phyloP scores from a whole-genome alignment of 1,140 invertebrate species.

The Wiebesia pumilae region DNA sequence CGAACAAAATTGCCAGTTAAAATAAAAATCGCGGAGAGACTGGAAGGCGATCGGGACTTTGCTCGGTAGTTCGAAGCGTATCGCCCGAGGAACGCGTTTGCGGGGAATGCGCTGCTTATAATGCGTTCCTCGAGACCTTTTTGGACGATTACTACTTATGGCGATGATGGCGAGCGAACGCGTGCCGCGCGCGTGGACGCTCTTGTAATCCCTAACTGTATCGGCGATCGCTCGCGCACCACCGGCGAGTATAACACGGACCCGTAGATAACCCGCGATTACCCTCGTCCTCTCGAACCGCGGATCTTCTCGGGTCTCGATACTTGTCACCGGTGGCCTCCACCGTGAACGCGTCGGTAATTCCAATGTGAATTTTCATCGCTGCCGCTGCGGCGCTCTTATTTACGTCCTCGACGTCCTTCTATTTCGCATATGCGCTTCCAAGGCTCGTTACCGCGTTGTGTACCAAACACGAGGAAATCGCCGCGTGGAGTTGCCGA shows the following conservation, averaged over 20 bases:
- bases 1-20: neutral
- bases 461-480: no score
- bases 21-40: neutral
- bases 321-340: no score
- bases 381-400: neutral
- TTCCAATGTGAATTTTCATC: constrained; percentile 2
- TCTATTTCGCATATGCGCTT: neutral
- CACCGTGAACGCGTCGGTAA: neutral
- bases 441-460: neutral
- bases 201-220: neutral
- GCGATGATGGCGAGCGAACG: neutral
- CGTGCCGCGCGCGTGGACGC: constrained; percentile 25
- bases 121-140: neutral
- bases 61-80: neutral
- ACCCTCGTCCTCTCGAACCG: neutral
- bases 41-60: neutral
- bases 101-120: constrained; percentile 1
- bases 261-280: neutral
- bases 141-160: neutral
- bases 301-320: neutral
- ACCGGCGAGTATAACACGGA: neutral
- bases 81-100: constrained; percentile 3
- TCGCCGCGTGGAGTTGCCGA: neutral
- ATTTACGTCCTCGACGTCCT: neutral
- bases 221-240: neutral